Percentiles rank a stretch among this genome's conserved stretches.
Conservation (phyloP, 2,888 invertebrate genomes). For the Globia sparganii region DNA sequence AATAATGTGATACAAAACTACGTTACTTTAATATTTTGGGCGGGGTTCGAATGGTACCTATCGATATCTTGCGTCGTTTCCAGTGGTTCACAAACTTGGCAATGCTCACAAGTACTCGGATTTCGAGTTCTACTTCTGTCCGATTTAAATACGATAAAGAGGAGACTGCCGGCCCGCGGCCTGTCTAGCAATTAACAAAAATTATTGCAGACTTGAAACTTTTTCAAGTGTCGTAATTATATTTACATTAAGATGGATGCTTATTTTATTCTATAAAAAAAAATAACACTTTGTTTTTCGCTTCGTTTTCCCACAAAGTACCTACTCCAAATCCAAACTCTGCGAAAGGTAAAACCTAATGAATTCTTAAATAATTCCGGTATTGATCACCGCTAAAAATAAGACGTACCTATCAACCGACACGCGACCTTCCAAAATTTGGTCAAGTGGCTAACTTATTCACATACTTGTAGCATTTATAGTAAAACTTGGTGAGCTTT, state of each 20-base stretch:
- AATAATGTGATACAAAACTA: constrained; percentile 5
- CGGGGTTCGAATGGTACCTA: constrained; percentile 6
- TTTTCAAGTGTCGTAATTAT: constrained; percentile 56
- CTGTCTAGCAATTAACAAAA: constrained; percentile 54
- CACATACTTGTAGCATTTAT: constrained; percentile 25
- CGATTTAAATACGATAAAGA: constrained; percentile 54
- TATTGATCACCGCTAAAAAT: constrained; percentile 54
- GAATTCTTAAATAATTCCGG: constrained; percentile 46
- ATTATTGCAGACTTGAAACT: constrained; percentile 53
- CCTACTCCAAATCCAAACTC: neutral
- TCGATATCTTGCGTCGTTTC: constrained; percentile 37
- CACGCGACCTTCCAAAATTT: constrained; percentile 26
- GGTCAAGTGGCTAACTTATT: constrained; percentile 28
- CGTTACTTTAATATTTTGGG: constrained; percentile 15
- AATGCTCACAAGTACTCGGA: constrained; percentile 41
- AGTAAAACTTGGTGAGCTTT: constrained; percentile 33
- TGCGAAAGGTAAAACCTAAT: constrained; percentile 31
- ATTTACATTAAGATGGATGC: constrained; percentile 25
- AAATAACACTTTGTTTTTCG: constrained; percentile 16
- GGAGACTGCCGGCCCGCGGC: constrained; percentile 38
- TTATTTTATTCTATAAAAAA: constrained; percentile 36
- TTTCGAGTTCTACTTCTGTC: constrained; percentile 50
- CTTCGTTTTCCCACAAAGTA: constrained; percentile 1
- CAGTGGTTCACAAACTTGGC: constrained; percentile 50
- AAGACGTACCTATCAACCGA: constrained; percentile 19